These are phyloP conservation scores for Meloidogyne floridensis DNA, from an alignment of 1,140 invertebrate genomes.

Conservation along the genomic window DNA sequence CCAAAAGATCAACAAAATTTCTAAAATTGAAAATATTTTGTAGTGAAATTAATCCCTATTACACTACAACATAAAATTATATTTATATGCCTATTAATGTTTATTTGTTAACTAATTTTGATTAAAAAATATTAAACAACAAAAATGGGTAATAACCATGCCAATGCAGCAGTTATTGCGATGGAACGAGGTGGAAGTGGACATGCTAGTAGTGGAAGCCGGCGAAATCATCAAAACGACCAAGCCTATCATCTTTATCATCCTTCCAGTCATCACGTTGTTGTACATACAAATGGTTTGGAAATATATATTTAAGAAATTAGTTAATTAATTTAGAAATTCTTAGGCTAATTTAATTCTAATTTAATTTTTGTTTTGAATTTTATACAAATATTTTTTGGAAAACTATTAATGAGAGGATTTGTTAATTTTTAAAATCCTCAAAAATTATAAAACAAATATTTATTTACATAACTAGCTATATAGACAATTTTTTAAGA, in stretches of 20 bases:
- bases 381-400: no score
- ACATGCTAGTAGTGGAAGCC: constrained; percentile 2
- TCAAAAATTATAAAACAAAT: not conserved
- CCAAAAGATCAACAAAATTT: no score
- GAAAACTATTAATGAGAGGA: no score
- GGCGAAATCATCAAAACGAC: not conserved
- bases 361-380: no score
- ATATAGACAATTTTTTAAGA: not conserved
- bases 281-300: constrained; percentile 28
- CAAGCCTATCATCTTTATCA: constrained; percentile 24
- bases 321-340: no score
- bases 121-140: constrained; percentile 1
- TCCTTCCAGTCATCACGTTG: constrained; percentile 24
- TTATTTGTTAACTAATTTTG: not conserved
- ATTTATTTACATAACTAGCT: constrained; percentile 4
- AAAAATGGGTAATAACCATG: constrained; percentile 23
- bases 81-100: no score
- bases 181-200: constrained; percentile 23
- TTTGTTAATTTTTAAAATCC: no score
- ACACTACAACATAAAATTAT: no score
- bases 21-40: no score
- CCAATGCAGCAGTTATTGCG: constrained; percentile 22
- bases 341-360: no score
- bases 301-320: no score
- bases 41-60: no score